Conservation (phyloP, 2,113 vertebrate genomes). For the Salminus brasiliensis region DNA sequence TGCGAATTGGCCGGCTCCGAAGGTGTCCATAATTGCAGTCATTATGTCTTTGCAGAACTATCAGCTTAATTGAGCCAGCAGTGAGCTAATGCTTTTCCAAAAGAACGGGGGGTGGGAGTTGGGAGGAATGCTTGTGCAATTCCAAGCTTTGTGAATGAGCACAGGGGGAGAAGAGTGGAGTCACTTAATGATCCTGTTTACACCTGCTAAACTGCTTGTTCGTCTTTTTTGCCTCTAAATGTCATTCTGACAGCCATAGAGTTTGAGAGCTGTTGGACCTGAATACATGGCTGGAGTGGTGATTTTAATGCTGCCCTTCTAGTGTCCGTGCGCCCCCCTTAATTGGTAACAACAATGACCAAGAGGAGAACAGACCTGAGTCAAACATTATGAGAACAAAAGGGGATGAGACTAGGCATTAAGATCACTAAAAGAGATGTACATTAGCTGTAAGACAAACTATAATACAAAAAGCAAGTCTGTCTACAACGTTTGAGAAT, state of each 20-base stretch:
- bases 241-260: conserved; percentile 38
- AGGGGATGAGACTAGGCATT: conserved; percentile 13
- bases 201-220: conserved; percentile 46
- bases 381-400: conserved; percentile 28
- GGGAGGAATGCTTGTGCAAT: neutral
- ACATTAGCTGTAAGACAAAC: neutral
- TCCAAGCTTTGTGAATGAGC: conserved; percentile 28
- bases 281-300: conserved; percentile 7
- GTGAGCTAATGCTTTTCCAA: conserved; percentile 48
- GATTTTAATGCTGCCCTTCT: conserved; percentile 28
- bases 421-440: too few relatives aligned
- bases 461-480: neutral
- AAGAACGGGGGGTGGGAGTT: conserved; percentile 22
- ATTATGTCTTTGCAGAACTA: conserved; percentile 51
- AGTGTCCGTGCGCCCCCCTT: conserved; percentile 3
- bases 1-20: conserved; percentile 38
- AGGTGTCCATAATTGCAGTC: conserved; percentile 57
- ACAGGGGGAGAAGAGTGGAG: conserved; percentile 22
- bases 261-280: conserved; percentile 33
- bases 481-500: neutral
- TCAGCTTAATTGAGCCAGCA: conserved; percentile 55
- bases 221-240: conserved; percentile 36
- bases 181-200: conserved; percentile 54
- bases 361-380: neutral
- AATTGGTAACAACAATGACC: conserved; percentile 26